A percentile compares a stretch with the other conserved stretches of the same genome.
Evolutionary conservation across 1,140 invertebrate genomes (phyloP).

Genomic region (Drosophila insularis): DNA sequence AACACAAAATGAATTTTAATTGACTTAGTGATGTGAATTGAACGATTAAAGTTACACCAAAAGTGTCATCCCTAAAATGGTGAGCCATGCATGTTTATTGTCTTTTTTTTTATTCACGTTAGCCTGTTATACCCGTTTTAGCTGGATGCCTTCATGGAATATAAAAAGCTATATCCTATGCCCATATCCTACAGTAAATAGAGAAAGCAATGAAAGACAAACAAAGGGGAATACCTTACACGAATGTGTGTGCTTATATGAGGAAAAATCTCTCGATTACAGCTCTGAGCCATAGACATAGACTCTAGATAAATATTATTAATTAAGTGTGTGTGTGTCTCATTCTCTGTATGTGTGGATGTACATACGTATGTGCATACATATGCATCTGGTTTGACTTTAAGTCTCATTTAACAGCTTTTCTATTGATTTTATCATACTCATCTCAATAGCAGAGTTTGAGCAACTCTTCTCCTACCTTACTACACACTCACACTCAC

Average conservation of each 20-base stretch:
- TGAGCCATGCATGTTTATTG: too few relatives aligned
- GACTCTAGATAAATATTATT: slow-evolving; percentile 52
- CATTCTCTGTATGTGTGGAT: not conserved
- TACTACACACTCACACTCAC: too few relatives aligned
- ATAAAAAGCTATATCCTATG: slow-evolving; percentile 7
- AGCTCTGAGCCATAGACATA: slow-evolving; percentile 8
- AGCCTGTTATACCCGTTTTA: not conserved
- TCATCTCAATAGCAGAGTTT: slow-evolving; percentile 6
- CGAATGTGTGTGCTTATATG: slow-evolving; percentile 22
- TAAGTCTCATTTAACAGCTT: slow-evolving; percentile 44
- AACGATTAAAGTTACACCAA: not conserved
- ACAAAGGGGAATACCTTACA: slow-evolving; percentile 41
- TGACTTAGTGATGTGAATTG: not conserved
- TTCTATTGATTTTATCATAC: slow-evolving; percentile 63
- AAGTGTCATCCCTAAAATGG: not conserved
- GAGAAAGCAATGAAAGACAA: slow-evolving; percentile 68
- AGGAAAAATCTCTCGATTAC: slow-evolving; percentile 24
- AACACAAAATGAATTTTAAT: too few relatives aligned
- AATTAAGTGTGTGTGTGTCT: slow-evolving; percentile 38
- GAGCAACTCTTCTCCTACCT: not conserved
- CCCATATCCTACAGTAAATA: slow-evolving; percentile 49
- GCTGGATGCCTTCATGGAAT: not conserved
- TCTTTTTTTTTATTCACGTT: too few relatives aligned
- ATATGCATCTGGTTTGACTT: slow-evolving; percentile 22
- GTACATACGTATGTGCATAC: too few relatives aligned